Evolutionary conservation across 1,140 invertebrate species (phyloP).

Genomic region (Bombus vancouverensis): DNA sequence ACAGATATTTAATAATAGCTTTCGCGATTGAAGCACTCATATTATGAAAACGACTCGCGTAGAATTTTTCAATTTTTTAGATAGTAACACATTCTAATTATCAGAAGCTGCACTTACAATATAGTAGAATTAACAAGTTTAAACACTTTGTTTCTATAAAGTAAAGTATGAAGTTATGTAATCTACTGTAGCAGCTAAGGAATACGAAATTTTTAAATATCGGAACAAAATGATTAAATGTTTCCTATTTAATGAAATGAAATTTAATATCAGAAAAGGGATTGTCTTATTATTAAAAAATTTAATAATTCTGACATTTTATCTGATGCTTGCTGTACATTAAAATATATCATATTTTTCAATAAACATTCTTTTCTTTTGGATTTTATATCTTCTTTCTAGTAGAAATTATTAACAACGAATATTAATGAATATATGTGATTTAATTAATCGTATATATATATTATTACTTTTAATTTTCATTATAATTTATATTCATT

Average conservation of each 20-base stretch:
- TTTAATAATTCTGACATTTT: no score
- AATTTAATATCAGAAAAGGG: background rate
- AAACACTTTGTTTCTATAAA: background rate
- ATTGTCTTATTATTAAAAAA: no score
- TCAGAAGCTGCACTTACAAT: background rate
- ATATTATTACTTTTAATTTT: background rate
- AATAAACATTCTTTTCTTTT: background rate
- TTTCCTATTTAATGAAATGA: background rate
- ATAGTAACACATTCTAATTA: background rate
- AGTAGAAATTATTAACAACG: no score
- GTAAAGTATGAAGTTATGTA: no score
- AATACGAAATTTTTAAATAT: no score
- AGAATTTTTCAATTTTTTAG: background rate
- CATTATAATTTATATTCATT: background rate
- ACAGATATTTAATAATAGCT: no score
- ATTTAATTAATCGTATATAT: background rate
- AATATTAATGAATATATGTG: background rate
- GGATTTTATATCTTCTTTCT: no score
- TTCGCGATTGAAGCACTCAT: background rate
- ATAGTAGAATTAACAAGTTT: background rate
- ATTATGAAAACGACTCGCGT: background rate
- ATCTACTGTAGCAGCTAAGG: no score
- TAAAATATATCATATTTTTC: background rate
- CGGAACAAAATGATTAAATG: no score
- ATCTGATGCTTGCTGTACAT: background rate